phyloP scores from a whole-genome alignment of 2,888 invertebrate genomes.

The Agonopterix heracliana region DNA sequence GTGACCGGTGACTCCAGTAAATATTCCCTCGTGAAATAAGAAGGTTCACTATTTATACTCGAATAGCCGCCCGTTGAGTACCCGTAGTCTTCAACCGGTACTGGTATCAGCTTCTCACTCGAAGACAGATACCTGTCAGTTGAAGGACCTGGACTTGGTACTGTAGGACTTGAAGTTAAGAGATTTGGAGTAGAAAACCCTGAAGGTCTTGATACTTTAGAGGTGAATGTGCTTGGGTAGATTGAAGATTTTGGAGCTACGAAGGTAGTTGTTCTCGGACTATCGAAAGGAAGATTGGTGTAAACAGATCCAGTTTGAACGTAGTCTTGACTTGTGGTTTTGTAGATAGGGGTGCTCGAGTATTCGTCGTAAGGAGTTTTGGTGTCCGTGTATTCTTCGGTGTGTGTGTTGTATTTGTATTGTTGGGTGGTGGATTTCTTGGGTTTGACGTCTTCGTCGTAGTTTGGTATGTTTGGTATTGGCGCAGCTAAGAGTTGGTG shows the following conservation, averaged over 20 bases:
- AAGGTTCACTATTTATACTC: slow-evolving; percentile 46
- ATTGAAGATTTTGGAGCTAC: neutral
- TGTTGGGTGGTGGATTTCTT: slow-evolving; percentile 39
- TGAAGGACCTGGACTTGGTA: slow-evolving; percentile 20
- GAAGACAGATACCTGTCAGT: slow-evolving; percentile 30
- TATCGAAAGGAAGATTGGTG: slow-evolving; percentile 10
- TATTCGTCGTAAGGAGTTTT: slow-evolving; percentile 27
- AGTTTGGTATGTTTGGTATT: slow-evolving; percentile 50
- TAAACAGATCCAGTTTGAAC: slow-evolving; percentile 36
- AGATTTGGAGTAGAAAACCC: slow-evolving; percentile 16
- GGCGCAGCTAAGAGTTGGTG: slow-evolving; percentile 67
- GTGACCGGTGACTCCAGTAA: slow-evolving; percentile 64
- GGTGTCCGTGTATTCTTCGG: slow-evolving; percentile 24
- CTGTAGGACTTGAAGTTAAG: neutral
- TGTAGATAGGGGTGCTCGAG: slow-evolving; percentile 52
- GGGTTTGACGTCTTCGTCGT: slow-evolving; percentile 43
- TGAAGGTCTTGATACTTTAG: slow-evolving; percentile 21
- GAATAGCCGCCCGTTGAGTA: slow-evolving; percentile 32
- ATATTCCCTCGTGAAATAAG: slow-evolving; percentile 65
- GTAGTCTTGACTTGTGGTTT: slow-evolving; percentile 24
- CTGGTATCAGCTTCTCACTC: slow-evolving; percentile 34
- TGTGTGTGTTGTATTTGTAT: slow-evolving; percentile 51
- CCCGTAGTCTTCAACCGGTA: slow-evolving; percentile 39
- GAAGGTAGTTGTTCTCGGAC: neutral
- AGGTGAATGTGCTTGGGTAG: slow-evolving; percentile 13